Conservation (phyloP, 2,113 vertebrate genomes). For the Noctilio leporinus region DNA sequence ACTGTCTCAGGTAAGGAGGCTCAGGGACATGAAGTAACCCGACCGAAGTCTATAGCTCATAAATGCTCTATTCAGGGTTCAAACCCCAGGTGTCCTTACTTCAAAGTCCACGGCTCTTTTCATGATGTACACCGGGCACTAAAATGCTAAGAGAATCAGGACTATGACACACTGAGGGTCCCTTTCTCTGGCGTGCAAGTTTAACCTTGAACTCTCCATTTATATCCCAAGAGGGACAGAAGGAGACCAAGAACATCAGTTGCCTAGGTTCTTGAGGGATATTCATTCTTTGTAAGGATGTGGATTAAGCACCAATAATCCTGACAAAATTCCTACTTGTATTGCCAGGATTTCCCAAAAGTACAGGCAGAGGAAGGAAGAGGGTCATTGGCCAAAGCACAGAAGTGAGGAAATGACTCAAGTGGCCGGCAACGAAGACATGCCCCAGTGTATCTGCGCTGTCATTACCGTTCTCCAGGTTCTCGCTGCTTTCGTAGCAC, state of each 20-base stretch:
- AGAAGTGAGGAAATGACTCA: constrained; percentile 36
- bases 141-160: neutral
- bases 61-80: neutral
- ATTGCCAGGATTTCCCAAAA: neutral
- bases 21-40: neutral
- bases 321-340: neutral
- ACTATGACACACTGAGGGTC: neutral
- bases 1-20: neutral
- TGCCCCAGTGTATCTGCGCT: neutral
- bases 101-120: neutral
- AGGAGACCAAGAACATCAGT: neutral
- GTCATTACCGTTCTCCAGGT: constrained; percentile 95
- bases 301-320: neutral
- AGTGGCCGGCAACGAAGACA: neutral
- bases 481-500: constrained; percentile 98
- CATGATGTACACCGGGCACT: neutral
- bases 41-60: neutral
- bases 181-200: neutral
- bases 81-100: neutral
- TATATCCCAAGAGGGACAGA: neutral
- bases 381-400: constrained; percentile 58
- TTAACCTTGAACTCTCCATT: neutral
- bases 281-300: neutral
- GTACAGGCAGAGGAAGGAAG: constrained; percentile 28
- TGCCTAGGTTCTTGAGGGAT: neutral